Conservation (phyloP, 2,113 vertebrate genomes). For the Entosphenus tridentatus region DNA sequence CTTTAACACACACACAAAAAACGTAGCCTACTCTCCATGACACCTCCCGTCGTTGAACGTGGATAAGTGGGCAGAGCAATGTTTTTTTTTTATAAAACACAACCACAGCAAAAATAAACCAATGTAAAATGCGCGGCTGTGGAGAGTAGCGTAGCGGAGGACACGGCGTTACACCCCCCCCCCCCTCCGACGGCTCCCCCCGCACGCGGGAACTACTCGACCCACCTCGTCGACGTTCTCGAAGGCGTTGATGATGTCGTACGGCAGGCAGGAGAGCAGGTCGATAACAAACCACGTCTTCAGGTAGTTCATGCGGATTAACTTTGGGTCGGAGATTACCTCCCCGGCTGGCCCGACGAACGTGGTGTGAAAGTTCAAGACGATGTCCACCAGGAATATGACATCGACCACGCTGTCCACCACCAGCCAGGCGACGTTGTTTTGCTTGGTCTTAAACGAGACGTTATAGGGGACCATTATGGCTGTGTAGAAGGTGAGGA, state of each 20-base stretch:
- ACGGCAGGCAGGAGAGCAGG: conserved; percentile 75
- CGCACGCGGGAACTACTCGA: conserved; percentile 10
- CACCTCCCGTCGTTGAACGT: too few relatives aligned
- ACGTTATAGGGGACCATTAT: conserved; percentile 95
- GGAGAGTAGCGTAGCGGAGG: too few relatives aligned
- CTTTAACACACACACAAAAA: too few relatives aligned
- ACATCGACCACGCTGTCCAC: conserved; percentile 92
- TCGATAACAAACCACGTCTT: conserved; percentile 98
- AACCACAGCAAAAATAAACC: too few relatives aligned
- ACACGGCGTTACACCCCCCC: too few relatives aligned
- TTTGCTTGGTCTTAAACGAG: conserved; percentile 94
- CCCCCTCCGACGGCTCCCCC: too few relatives aligned
- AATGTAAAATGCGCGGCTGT: too few relatives aligned
- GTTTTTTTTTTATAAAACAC: too few relatives aligned
- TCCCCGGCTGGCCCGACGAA: conserved; percentile 85
- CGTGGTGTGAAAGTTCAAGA: conserved; percentile 90
- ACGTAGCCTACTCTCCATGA: too few relatives aligned
- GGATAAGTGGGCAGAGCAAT: too few relatives aligned
- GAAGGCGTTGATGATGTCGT: conserved; percentile 94
- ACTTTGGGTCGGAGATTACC: conserved; percentile 81
- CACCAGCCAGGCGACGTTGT: conserved; percentile 88
- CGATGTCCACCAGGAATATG: conserved; percentile 87
- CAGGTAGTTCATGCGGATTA: conserved; percentile 92
- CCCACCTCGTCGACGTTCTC: conserved; percentile 96
- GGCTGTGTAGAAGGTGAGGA: conserved; percentile 93